Conservation (phyloP, 2,797 vertebrate species). For the Rhynchotus rufescens region DNA sequence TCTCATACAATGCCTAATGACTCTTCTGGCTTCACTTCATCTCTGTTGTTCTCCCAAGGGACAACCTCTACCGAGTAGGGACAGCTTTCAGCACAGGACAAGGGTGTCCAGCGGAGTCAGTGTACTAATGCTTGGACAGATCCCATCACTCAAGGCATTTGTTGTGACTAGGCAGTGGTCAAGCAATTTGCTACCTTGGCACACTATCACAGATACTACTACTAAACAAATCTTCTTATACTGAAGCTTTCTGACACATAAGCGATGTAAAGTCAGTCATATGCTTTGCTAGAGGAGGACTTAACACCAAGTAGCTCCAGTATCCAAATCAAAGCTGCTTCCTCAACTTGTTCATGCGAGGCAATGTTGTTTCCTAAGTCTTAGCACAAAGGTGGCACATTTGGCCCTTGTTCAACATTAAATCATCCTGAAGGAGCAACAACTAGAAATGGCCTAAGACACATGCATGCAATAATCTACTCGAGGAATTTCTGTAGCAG, state of each 20-base stretch:
- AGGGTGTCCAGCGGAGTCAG: neutral
- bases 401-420: neutral
- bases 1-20: neutral
- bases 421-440: neutral
- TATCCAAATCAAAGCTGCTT: neutral
- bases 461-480: rapidly evolving
- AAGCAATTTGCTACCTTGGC: neutral
- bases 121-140: neutral
- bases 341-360: neutral
- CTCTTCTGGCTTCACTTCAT: neutral
- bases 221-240: neutral
- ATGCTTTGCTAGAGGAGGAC: neutral
- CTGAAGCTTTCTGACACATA: neutral
- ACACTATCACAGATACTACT: neutral
- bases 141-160: neutral
- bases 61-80: too few relatives aligned
- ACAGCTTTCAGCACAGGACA: neutral
- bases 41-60: neutral
- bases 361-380: neutral
- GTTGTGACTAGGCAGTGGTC: neutral
- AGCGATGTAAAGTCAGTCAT: neutral
- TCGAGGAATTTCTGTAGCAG: neutral
- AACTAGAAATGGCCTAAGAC: neutral
- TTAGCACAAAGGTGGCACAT: neutral
- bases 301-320: neutral